These are phyloP conservation scores for Prietella phreatophila DNA, from an alignment of 2,113 vertebrate species.

Conservation along the genomic window DNA sequence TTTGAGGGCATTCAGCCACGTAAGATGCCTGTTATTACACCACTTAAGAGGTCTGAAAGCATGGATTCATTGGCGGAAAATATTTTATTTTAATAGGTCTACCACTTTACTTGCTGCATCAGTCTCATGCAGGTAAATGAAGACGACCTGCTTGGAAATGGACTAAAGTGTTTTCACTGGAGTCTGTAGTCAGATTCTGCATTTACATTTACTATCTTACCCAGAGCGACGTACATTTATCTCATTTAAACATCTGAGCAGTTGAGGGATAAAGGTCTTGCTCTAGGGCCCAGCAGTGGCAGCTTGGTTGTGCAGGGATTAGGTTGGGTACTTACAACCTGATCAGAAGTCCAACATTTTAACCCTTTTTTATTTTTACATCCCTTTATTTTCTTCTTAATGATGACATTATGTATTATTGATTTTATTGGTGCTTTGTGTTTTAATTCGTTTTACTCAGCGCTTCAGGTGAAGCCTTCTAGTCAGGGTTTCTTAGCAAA, in stretches of 20 bases:
- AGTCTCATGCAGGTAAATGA: conserved; percentile 12
- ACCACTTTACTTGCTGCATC: background rate
- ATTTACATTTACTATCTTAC: no score
- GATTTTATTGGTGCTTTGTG: background rate
- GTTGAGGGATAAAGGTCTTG: no score
- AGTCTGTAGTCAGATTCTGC: background rate
- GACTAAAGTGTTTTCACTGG: background rate
- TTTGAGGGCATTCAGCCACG: conserved; percentile 12
- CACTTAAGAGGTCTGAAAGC: conserved; percentile 5
- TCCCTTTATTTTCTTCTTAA: background rate
- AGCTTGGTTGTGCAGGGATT: no score
- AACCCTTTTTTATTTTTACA: background rate
- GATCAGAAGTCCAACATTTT: no score
- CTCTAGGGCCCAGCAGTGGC: no score
- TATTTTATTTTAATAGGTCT: conserved; percentile 20
- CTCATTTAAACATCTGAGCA: no score
- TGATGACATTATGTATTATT: background rate
- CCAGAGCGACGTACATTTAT: no score
- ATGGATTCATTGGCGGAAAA: conserved; percentile 15
- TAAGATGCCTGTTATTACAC: conserved; percentile 22
- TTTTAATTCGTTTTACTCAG: background rate
- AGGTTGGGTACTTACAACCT: no score
- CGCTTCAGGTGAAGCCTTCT: background rate
- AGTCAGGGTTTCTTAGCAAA: background rate
- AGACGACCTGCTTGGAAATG: background rate